Evolutionary conservation across 2,888 invertebrate species (phyloP).

Genomic region (Griposia aprilina): DNA sequence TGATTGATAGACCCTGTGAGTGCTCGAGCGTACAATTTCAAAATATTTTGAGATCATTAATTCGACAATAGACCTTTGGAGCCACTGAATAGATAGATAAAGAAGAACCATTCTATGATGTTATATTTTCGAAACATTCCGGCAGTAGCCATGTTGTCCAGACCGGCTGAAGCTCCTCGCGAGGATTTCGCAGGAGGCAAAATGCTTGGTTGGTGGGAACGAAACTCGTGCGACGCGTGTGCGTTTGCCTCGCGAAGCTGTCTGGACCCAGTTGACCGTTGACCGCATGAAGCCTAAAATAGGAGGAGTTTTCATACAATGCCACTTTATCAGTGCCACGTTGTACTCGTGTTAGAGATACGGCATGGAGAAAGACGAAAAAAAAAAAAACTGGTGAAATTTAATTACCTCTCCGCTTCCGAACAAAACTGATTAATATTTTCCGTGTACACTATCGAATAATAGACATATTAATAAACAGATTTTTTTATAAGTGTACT

Average conservation of each 20-base stretch:
- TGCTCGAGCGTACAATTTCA: conserved; percentile 29
- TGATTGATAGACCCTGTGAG: conserved; percentile 53
- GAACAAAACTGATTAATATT: not conserved
- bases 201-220: not conserved
- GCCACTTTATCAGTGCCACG: not conserved
- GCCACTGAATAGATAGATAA: not conserved
- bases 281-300: not conserved
- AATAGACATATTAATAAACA: not conserved
- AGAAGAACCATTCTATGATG: conserved; percentile 1
- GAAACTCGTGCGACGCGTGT: not conserved
- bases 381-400: not conserved
- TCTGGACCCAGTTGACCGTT: not conserved
- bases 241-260: not conserved
- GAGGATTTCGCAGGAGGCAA: not conserved
- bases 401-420: not conserved
- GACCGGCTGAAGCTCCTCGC: not conserved
- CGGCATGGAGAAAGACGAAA: not conserved
- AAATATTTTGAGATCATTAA: conserved; percentile 63
- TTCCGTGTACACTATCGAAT: not conserved
- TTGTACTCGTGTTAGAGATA: not conserved
- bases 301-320: not conserved
- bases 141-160: not conserved
- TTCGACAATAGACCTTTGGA: conserved; percentile 52
- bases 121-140: not conserved
- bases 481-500: not conserved